Conservation (phyloP, 1,140 invertebrate genomes). For the Neodiprion lecontei region DNA sequence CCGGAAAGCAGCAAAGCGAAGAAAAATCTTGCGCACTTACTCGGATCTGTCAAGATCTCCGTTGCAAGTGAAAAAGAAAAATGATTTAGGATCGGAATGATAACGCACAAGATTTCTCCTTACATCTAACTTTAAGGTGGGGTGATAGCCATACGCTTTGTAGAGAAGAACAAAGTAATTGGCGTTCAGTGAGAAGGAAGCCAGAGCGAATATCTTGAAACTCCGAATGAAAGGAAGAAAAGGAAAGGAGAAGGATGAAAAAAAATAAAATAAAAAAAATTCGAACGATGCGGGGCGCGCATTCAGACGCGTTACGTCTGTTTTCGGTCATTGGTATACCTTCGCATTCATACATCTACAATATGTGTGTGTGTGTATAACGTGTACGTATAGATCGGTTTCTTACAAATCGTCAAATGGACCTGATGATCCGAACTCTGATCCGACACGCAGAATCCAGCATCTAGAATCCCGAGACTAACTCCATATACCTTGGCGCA, state of each 20-base stretch:
- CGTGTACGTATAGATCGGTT: background rate
- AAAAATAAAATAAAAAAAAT: background rate
- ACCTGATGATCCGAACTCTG: conserved; percentile 3
- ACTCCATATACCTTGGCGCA: background rate
- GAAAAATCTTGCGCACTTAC: too few species aligned
- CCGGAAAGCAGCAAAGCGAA: too few species aligned
- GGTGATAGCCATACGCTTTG: too few species aligned
- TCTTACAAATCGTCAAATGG: conserved; percentile 5
- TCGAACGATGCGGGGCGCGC: background rate
- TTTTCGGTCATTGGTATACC: background rate
- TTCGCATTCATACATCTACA: too few species aligned
- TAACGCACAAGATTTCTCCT: too few species aligned
- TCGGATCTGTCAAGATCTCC: too few species aligned
- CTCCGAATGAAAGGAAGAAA: too few species aligned
- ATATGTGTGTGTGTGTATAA: too few species aligned
- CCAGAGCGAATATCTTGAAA: background rate
- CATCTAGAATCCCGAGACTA: background rate
- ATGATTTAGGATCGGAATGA: too few species aligned
- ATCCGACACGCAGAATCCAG: conserved; percentile 6
- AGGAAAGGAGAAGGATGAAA: background rate
- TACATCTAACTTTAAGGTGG: too few species aligned
- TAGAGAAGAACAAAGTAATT: background rate
- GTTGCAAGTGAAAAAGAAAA: too few species aligned
- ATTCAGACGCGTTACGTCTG: background rate
- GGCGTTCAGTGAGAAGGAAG: background rate